Evolutionary conservation across 1,140 invertebrate species (phyloP).

Genomic region (Trachymyrmex septentrionalis): DNA sequence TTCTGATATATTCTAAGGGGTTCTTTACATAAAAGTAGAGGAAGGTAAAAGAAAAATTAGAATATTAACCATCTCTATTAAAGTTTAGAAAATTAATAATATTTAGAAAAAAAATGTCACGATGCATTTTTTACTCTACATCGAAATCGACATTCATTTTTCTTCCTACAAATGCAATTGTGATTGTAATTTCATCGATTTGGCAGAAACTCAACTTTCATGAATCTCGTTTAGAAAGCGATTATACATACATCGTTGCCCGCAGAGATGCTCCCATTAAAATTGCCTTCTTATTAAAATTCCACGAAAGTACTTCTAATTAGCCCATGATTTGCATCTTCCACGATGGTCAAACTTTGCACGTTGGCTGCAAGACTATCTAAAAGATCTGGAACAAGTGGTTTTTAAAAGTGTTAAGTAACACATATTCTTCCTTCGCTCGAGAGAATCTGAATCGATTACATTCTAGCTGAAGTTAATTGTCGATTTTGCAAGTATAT

Average conservation of each 20-base stretch:
- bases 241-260: neutral
- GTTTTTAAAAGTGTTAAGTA: conserved; percentile 19
- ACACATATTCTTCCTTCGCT: neutral
- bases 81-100: neutral
- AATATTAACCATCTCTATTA: neutral
- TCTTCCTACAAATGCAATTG: neutral
- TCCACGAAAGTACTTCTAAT: conserved; percentile 25
- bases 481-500: neutral
- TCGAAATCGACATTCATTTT: neutral
- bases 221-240: conserved; percentile 7
- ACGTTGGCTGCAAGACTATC: neutral
- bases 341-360: neutral
- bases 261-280: neutral
- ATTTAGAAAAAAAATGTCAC: neutral
- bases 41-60: neutral
- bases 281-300: conserved; percentile 31
- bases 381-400: neutral
- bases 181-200: neutral
- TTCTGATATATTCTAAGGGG: neutral
- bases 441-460: conserved; percentile 24
- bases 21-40: neutral
- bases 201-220: neutral
- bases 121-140: neutral
- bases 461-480: neutral
- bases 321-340: conserved; percentile 15